Evolutionary conservation across 2,797 vertebrate species (phyloP).

Genomic region (Pygocentrus nattereri): DNA sequence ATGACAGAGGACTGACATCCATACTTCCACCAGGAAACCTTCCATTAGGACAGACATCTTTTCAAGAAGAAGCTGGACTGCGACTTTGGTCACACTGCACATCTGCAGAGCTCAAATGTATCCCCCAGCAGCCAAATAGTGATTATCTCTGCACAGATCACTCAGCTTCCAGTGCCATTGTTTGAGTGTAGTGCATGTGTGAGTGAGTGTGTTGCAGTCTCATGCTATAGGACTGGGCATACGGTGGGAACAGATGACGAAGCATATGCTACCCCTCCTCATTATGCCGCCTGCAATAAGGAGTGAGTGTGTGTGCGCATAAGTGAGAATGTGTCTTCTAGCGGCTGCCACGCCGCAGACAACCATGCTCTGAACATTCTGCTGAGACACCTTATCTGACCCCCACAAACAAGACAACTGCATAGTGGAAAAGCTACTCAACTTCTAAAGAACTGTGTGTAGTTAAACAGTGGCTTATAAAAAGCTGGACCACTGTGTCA

Average conservation of each 20-base stretch:
- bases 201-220: background rate
- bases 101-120: background rate
- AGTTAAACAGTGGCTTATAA: constrained; percentile 19
- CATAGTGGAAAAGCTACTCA: constrained; percentile 8
- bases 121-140: background rate
- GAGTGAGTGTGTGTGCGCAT: constrained; percentile 50
- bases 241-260: constrained; percentile 71
- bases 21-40: constrained; percentile 5
- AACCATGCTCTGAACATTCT: background rate
- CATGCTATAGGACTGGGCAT: constrained; percentile 63
- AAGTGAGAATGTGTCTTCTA: background rate
- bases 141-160: constrained; percentile 9
- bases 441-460: constrained; percentile 8
- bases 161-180: constrained; percentile 9
- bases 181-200: background rate
- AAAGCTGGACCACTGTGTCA: constrained; percentile 24
- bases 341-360: background rate
- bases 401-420: background rate
- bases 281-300: constrained; percentile 60
- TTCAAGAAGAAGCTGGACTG: background rate
- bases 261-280: constrained; percentile 65
- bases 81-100: background rate
- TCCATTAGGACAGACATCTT: constrained; percentile 5
- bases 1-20: background rate
- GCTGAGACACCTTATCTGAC: background rate